Base-by-base conservation (phyloP, 92 coral and sea anemone genomes). In the Parazoanthus darwini region DNA sequence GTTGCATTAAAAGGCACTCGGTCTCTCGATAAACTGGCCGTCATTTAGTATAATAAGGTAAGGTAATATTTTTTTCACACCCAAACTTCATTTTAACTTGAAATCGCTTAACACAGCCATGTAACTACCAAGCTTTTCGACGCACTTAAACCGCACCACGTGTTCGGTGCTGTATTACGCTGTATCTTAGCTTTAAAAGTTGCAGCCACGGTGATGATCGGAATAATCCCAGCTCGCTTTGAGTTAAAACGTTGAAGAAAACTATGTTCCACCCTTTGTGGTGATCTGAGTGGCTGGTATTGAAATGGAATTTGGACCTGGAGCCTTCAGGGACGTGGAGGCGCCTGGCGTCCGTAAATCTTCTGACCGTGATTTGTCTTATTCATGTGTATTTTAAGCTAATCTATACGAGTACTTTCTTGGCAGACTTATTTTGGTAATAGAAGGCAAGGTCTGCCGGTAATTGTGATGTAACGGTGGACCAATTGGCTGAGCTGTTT, bases 161-260 rank as follows among this genome's bases (percentile, higher is more conserved):
- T 10, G 23, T 25, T 51, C 23, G 51, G 48, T 44, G 23, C 16
- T 38, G 23, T 35, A 9, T 44, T 74, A 11, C 22, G 46, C 26
- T 74, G 6, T 18, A 4, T 8, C 36, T 29, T 73, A 16, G 1
- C 6, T 36, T 37, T 74, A 16, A 39, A 15, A 3, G 10, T 75
- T 75, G 51, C 29, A 39, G 79, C 87, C 96, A 93, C 96, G 29
- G 26, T 93, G 96, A 93, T 91, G 96, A 93, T 90, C 81, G 93
- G 96, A 93, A 93, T 93, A 93, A 93, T 93, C 96, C 96, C 96
- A 93, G 96, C 96, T 93, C 96, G 94, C 96, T 93, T 91, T 91
- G 96, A 93, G 96, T 81, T 87, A 48, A 65, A 86, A 81, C 94
- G 78, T 48, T 93, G 96, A 91, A 93, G 96, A 93, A 90, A 93